Evolutionary conservation across 92 coral and sea anemone genomes (phyloP).

Genomic region (Epizoanthus scotinus): DNA sequence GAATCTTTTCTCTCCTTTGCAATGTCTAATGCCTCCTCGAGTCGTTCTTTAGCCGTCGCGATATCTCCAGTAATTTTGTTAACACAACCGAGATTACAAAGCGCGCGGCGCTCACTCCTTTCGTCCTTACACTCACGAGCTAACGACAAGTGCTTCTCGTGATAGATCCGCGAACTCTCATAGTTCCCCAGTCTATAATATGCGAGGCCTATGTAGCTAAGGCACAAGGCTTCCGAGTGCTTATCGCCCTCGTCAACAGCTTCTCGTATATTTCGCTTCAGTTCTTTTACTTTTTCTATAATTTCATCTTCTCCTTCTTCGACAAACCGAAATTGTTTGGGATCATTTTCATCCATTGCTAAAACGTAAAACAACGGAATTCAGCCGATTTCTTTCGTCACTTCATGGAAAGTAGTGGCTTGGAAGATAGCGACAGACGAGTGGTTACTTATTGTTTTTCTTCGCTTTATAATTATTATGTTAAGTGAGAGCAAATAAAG

Average conservation of each 20-base stretch:
- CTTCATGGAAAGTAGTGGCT: background rate
- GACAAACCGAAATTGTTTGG: slow-evolving; percentile 86
- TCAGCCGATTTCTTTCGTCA: background rate
- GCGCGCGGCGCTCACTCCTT: slow-evolving; percentile 86
- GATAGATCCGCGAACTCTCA: slow-evolving; percentile 75
- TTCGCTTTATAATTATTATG: background rate
- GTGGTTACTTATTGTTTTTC: background rate
- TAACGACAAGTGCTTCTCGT: slow-evolving; percentile 77
- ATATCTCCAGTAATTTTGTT: slow-evolving; percentile 74
- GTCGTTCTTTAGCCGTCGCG: slow-evolving; percentile 60
- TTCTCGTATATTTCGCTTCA: slow-evolving; percentile 62
- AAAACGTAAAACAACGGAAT: background rate
- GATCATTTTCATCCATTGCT: slow-evolving; percentile 88
- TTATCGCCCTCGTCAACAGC: slow-evolving; percentile 79
- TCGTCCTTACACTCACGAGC: slow-evolving; percentile 72
- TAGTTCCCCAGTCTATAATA: slow-evolving; percentile 82
- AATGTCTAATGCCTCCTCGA: slow-evolving; percentile 59
- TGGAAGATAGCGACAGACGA: slow-evolving; percentile 15
- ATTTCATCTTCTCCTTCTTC: slow-evolving; percentile 83
- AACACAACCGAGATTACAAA: slow-evolving; percentile 89
- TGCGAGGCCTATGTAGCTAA: slow-evolving; percentile 86
- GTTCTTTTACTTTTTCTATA: slow-evolving; percentile 68
- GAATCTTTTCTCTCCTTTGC: slow-evolving; percentile 69
- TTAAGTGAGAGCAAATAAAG: background rate
- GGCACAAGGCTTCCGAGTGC: slow-evolving; percentile 73